Percentiles rank a stretch among this genome's conserved stretches.
Conservation (phyloP, 2,888 invertebrate species). For the Xestia sexstrigata region DNA sequence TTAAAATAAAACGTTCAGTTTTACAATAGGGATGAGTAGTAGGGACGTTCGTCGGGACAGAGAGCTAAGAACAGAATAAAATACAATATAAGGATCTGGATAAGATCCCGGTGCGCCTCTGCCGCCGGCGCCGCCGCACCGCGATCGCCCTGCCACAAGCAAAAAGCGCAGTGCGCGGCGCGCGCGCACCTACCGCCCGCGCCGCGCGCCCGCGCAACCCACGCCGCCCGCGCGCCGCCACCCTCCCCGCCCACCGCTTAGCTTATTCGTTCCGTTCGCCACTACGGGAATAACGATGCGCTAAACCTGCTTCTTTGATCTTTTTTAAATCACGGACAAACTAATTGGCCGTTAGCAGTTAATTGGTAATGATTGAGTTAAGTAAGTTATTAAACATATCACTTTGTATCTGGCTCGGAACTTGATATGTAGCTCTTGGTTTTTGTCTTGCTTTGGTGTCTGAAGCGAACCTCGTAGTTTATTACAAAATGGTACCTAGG, state of each 20-base stretch:
- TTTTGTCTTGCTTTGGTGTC: conserved; percentile 29
- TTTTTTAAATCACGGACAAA: conserved; percentile 61
- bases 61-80: conserved; percentile 87
- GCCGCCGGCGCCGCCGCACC: conserved; percentile 72
- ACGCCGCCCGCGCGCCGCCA: conserved; percentile 49
- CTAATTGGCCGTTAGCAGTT: conserved; percentile 62
- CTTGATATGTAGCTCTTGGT: conserved; percentile 23
- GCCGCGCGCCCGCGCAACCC: conserved; percentile 58
- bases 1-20: conserved; percentile 71
- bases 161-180: conserved; percentile 69
- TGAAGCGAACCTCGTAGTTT: background rate
- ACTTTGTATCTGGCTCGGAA: conserved; percentile 36
- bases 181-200: conserved; percentile 61
- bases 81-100: conserved; percentile 86
- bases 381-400: conserved; percentile 63
- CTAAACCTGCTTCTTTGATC: conserved; percentile 64
- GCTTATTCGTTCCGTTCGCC: conserved; percentile 72
- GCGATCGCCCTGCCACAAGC: conserved; percentile 75
- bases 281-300: conserved; percentile 63
- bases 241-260: conserved; percentile 78
- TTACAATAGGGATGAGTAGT: conserved; percentile 73
- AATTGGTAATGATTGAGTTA: conserved; percentile 63
- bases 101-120: conserved; percentile 79
- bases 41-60: conserved; percentile 82
- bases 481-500: background rate